Percentiles rank a stretch among this genome's conserved stretches.
phyloP scores from a whole-genome alignment of 2,113 vertebrate genomes.

The Leptobrachium leishanense region DNA sequence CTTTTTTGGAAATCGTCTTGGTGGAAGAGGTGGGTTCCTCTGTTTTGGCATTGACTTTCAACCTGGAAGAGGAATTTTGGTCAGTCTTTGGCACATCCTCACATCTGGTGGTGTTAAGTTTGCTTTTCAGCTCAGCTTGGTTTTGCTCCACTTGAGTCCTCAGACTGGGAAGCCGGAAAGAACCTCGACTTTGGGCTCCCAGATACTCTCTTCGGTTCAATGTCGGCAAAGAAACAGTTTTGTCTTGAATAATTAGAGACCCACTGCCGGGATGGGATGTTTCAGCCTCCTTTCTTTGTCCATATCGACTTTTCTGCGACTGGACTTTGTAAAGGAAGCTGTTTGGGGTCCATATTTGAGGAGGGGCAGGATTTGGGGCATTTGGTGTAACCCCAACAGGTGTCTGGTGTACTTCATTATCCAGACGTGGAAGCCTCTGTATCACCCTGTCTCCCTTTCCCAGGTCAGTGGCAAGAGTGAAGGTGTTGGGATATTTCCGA shows the following conservation, averaged over 20 bases:
- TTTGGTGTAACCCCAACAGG: background rate
- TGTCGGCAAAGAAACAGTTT: constrained; percentile 18
- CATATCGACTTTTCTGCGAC: constrained; percentile 14
- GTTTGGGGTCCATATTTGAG: constrained; percentile 7
- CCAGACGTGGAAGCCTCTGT: constrained; percentile 28
- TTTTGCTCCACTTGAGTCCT: constrained; percentile 40
- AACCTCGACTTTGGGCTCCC: background rate
- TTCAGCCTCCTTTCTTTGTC: background rate
- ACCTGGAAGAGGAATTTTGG: background rate
- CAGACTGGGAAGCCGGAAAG: constrained; percentile 31
- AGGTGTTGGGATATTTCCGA: constrained; percentile 45
- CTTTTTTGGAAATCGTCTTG: no score
- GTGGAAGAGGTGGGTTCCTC: background rate
- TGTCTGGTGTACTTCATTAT: background rate
- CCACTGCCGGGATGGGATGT: background rate
- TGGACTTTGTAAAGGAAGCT: constrained; percentile 38
- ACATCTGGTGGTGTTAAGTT: background rate
- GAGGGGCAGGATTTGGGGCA: background rate
- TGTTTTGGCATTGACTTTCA: background rate
- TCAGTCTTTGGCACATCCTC: no score
- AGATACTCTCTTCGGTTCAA: constrained; percentile 1
- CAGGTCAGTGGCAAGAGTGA: constrained; percentile 21
- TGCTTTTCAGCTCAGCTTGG: constrained; percentile 24
- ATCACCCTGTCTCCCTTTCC: constrained; percentile 11
- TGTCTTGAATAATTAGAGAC: constrained; percentile 27